phyloP scores from a whole-genome alignment of 2,113 vertebrate species.

The Aspiorhynchus laticeps region DNA sequence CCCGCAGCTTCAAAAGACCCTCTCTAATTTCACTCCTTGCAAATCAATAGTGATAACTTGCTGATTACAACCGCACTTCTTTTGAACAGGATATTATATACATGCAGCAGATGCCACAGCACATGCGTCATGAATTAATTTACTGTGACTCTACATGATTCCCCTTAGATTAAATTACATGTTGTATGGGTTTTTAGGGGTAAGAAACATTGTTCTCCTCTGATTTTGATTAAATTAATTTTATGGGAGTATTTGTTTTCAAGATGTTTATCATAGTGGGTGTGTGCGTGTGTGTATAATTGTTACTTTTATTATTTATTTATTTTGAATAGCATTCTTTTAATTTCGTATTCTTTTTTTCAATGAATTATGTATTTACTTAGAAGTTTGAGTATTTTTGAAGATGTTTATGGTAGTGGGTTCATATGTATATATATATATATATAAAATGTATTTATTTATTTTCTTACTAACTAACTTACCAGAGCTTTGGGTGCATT shows the following conservation, averaged over 20 bases:
- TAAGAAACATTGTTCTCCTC: not conserved
- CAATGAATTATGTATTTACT: too few species aligned
- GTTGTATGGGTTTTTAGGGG: not conserved
- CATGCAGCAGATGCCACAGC: not conserved
- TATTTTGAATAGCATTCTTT: too few species aligned
- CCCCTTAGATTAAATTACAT: not conserved
- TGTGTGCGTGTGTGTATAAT: too few species aligned
- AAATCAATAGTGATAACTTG: constrained; percentile 51
- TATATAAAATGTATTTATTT: too few species aligned
- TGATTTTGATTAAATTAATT: not conserved
- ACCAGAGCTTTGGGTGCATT: not conserved
- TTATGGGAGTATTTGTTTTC: not conserved
- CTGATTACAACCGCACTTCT: constrained; percentile 35
- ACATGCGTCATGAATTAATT: constrained; percentile 6
- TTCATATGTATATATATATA: too few species aligned
- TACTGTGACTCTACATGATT: not conserved
- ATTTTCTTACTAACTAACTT: not conserved
- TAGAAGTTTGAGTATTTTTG: too few species aligned
- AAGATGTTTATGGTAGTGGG: too few species aligned
- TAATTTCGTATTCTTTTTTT: too few species aligned
- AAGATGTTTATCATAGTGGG: not conserved
- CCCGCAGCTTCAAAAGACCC: constrained; percentile 30
- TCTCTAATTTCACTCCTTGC: constrained; percentile 52
- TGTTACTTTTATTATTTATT: too few species aligned
- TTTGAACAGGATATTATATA: constrained; percentile 7